Conservation (phyloP, 2,113 vertebrate genomes). For the Sphaerodactylus townsendi region DNA sequence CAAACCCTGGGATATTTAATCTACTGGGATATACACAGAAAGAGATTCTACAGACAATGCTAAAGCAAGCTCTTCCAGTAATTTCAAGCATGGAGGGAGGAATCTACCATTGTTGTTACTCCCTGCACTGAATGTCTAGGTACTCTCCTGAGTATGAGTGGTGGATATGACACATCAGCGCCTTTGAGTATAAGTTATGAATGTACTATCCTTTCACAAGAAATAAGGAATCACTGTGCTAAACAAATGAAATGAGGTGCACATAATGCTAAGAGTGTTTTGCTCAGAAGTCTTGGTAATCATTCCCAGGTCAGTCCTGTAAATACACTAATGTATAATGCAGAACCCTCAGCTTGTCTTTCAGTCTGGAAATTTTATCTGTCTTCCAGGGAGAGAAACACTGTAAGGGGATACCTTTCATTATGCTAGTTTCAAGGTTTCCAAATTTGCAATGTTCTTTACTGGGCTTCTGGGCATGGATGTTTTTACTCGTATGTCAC, state of each 20-base stretch:
- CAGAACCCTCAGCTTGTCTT: neutral
- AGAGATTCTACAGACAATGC: neutral
- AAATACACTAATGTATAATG: slow-evolving; percentile 27
- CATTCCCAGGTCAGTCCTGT: neutral
- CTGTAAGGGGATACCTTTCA: slow-evolving; percentile 14
- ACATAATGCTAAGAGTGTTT: neutral
- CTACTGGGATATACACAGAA: neutral
- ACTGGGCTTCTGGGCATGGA: slow-evolving; percentile 1
- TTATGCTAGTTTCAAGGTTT: slow-evolving; percentile 6
- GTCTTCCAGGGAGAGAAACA: neutral
- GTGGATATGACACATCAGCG: neutral
- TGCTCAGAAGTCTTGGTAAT: neutral
- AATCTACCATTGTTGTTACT: neutral
- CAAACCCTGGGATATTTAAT: neutral
- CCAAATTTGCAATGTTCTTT: slow-evolving; percentile 12
- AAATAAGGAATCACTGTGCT: neutral
- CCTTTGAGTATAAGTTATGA: neutral
- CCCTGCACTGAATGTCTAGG: neutral
- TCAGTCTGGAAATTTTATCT: slow-evolving; percentile 15
- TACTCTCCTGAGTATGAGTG: neutral
- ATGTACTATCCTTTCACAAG: too few relatives aligned
- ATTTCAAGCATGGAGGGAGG: too few relatives aligned
- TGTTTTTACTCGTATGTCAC: neutral
- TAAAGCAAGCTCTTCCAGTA: too few relatives aligned
- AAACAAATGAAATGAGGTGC: neutral